Base-by-base conservation (phyloP, 2,888 invertebrate species). In the Dimorphilus gyrociliatus region DNA sequence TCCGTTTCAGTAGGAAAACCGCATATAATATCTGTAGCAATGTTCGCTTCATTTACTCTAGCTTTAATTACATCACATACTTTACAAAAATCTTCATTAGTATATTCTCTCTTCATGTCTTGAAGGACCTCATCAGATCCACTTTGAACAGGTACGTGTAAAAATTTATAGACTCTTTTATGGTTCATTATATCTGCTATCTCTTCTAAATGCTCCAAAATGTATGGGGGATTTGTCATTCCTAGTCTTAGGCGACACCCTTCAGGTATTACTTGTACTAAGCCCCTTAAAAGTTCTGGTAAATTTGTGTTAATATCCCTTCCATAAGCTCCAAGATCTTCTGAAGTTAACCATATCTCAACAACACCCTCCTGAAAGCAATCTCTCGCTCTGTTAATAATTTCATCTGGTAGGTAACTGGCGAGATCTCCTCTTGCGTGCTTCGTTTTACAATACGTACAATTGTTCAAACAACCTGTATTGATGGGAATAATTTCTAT, bases 201-300 rank as follows among this genome's bases (percentile, higher is more conserved):
- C 54, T 85, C 81, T 60, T 79, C 75, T 15, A 94, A 65, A 58
- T 94, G 86, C 46, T 94, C 88, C 33, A 92, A 65, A 35, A 97
- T 94, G 58, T 97, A 97, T 0, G 94, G 94, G 0, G 94, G 94
- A 68, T 94, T 94, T 29, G 92, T 94, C 86, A 94, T 97, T 10
- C 94, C 97, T 18, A 92, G 70, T 27, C 90, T 71, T 45, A 63
- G 47, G 60, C 63, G 65, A 35, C 67, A 67, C 23, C 66, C 67
- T 17, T 66, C 62, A 8, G 71, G 71, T 27, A 71, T 68, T 10
- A 63, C 61, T 28, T 78, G 73, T 0, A 92, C 78, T n/a, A 97
- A 65, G 53, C 73, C 66, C 73, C 79, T 75, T 16, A 97, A 67
- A 29, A 97, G 66, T 55, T 78, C 76, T 0, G 92, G 90, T 25